Base-by-base conservation (phyloP, 2,113 vertebrate species). In the Lepisosteus oculatus region DNA sequence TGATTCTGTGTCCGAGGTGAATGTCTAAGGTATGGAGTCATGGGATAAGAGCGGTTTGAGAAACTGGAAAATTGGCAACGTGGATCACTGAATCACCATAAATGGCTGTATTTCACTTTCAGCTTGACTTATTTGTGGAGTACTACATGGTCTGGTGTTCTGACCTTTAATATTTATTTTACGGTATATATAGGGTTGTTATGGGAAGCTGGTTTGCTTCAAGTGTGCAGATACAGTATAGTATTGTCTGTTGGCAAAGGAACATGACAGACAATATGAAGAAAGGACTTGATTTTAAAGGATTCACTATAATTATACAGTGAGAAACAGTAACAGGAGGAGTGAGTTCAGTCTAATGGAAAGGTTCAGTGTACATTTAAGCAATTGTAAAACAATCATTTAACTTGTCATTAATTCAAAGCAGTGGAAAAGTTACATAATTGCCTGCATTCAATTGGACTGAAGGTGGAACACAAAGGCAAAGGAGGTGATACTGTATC, bases 341-440 rank as follows among this genome's bases (percentile, higher is more conserved):
- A 61, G 59, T 61, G 15, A 55, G 13, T 15, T n/a, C 44, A 5
- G 11, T 69, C 61, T 12, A 51, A 7, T 3, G 43, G 15, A 55
- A 55, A 61, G 6, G 43, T 15, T 65, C 42, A 55, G 43, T 43
- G 14, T 66, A 72, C 51, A 67, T 73, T 56, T 42, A 45, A 65
- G 61, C 61, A 72, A 67, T 72, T 29, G 71, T 43, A 67, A 43
- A 72, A 8, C 9, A 43, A 68, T 43, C 65, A 51, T 15, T 15
- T 55, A 61, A 44, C n/a, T 65, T 66, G 9, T 72, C 43, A 59
- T 72, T 72, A 66, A 29, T 42, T 65, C 61, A 29, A 13, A 55
- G 15, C 14, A 17, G 8, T 66, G 42, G 55, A 42, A 66, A 51
- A 59, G 63, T 51, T 13, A 57, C 55, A 72, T 67, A 72, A 72